Conservation (phyloP, 2,113 vertebrate genomes). For the Tupaia tana region DNA sequence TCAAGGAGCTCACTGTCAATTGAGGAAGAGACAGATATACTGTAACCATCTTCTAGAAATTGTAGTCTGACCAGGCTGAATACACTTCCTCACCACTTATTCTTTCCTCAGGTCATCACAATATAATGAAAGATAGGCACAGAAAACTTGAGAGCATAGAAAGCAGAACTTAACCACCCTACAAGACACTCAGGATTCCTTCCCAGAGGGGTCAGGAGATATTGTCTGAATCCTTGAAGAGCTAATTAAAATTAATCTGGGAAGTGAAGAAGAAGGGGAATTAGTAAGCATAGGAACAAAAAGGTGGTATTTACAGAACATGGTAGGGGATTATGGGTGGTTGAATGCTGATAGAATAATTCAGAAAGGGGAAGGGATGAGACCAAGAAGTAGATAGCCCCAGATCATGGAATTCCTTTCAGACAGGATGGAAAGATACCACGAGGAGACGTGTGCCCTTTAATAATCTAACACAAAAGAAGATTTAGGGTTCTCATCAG, state of each 20-base stretch:
- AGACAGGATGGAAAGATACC: not conserved
- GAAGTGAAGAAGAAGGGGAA: not conserved
- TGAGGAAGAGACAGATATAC: not conserved
- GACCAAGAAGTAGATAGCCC: not conserved
- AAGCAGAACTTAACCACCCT: not conserved
- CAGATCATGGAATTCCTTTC: not conserved
- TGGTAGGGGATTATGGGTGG: not conserved
- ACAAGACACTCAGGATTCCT: not conserved
- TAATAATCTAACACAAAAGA: not conserved
- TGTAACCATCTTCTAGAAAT: not conserved
- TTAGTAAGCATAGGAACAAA: not conserved
- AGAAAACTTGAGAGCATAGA: not conserved
- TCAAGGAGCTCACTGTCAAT: not conserved
- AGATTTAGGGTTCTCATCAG: not conserved
- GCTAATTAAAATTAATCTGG: not conserved
- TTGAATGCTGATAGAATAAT: not conserved
- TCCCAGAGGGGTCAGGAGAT: not conserved
- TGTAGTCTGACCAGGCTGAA: not conserved
- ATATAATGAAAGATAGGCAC: not conserved
- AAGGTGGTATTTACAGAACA: not conserved
- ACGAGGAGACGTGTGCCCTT: too few species aligned
- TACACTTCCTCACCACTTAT: not conserved
- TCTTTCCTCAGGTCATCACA: not conserved
- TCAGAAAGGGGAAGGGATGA: not conserved
- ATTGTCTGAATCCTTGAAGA: not conserved